Percentiles rank a stretch among this genome's conserved stretches.
Evolutionary conservation across 2,797 vertebrate genomes (phyloP).

Genomic region (Coluber constrictor): DNA sequence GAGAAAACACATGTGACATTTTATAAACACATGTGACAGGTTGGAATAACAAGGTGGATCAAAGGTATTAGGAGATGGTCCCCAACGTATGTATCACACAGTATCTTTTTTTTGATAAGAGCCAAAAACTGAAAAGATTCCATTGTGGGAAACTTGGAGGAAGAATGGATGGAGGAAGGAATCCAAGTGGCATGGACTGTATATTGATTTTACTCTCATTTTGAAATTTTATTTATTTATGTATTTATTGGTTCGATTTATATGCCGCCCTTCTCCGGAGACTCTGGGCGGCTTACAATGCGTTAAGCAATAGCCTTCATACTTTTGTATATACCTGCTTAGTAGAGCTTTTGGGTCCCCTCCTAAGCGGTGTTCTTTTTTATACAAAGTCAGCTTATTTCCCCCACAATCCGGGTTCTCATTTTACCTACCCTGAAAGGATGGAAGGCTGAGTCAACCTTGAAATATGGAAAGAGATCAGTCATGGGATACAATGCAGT

Average conservation of each 20-base stretch:
- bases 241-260: too few species aligned
- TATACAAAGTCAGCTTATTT: too few species aligned
- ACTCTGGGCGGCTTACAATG: too few species aligned
- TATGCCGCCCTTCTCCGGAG: too few species aligned
- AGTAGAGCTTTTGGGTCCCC: too few species aligned
- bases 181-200: background rate
- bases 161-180: background rate
- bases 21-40: background rate
- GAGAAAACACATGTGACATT: background rate
- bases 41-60: background rate
- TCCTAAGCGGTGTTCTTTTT: too few species aligned
- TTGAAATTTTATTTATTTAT: background rate
- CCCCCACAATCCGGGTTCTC: too few species aligned
- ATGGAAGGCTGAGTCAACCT: too few species aligned
- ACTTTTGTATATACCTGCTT: too few species aligned
- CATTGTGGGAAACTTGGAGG: background rate
- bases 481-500: background rate
- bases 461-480: background rate
- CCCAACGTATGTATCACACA: background rate
- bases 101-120: background rate
- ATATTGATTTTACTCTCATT: background rate
- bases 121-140: background rate
- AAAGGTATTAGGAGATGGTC: background rate
- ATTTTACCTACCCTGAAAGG: too few species aligned
- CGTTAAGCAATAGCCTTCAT: too few species aligned